phyloP scores from a whole-genome alignment of 2,797 vertebrate species.

The Karalla daura region DNA sequence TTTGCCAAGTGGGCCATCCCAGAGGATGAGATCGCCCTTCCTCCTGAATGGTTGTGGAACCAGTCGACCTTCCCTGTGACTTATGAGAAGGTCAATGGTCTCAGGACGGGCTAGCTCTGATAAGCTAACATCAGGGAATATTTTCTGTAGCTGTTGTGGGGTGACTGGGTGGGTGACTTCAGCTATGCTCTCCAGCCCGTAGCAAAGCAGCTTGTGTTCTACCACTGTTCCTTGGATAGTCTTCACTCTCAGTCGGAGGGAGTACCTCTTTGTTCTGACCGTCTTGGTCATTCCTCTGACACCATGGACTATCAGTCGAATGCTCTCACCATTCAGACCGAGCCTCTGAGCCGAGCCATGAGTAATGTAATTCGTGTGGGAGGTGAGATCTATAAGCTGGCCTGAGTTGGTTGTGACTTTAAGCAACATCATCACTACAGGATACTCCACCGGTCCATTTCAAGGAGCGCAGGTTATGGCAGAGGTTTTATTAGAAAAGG shows the following conservation, averaged over 20 bases:
- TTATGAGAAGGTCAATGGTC: constrained; percentile 1
- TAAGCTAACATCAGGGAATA: constrained; percentile 9
- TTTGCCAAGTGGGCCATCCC: constrained; percentile 9
- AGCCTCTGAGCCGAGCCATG: constrained; percentile 21
- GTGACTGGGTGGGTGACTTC: constrained; percentile 1
- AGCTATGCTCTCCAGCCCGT: constrained; percentile 24
- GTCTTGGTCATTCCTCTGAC: constrained; percentile 26
- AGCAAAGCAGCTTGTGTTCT: constrained; percentile 9
- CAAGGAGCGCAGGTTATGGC: background rate
- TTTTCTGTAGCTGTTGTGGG: constrained; percentile 4
- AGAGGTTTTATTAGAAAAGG: constrained; percentile 24
- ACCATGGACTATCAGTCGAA: constrained; percentile 30
- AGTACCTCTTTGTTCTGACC: constrained; percentile 12
- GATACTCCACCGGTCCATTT: background rate
- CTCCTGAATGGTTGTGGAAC: constrained; percentile 1
- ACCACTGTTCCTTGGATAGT: constrained; percentile 1
- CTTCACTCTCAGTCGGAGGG: constrained; percentile 17
- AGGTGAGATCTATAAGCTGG: constrained; percentile 19
- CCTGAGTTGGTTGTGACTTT: constrained; percentile 20
- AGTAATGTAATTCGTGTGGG: constrained; percentile 29
- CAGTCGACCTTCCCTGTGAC: constrained; percentile 21
- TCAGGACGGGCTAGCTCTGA: background rate
- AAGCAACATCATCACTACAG: constrained; percentile 27
- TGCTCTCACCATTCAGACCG: constrained; percentile 5
- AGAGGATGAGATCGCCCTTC: constrained; percentile 26